These are phyloP conservation scores for Psix sp. DNA, from an alignment of 1,140 invertebrate species.

Conservation along the genomic window DNA sequence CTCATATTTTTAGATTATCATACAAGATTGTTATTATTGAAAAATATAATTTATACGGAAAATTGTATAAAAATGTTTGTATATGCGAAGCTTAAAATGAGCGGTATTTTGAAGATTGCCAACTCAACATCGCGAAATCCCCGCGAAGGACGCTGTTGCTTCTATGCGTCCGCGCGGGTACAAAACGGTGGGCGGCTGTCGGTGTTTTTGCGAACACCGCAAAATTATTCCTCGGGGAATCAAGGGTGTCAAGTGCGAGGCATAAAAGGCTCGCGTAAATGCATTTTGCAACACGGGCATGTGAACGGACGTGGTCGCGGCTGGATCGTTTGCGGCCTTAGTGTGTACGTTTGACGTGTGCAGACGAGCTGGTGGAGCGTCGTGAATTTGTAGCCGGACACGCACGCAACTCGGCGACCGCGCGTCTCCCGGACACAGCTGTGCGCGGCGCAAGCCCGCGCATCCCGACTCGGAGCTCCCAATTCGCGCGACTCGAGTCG, in stretches of 20 bases:
- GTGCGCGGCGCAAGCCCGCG: constrained; percentile 12
- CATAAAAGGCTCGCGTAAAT: constrained; percentile 51
- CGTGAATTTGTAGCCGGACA: constrained; percentile 10
- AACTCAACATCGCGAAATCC: too few species aligned
- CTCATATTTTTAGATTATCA: too few species aligned
- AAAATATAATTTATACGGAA: too few species aligned
- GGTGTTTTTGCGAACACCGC: constrained; percentile 21
- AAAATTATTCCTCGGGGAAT: constrained; percentile 23
- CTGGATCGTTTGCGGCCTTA: constrained; percentile 47
- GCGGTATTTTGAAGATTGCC: too few species aligned
- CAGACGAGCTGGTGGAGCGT: constrained; percentile 5
- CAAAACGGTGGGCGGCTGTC: background rate
- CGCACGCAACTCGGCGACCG: background rate
- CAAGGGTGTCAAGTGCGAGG: constrained; percentile 48
- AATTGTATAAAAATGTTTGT: too few species aligned
- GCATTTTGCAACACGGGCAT: constrained; percentile 54
- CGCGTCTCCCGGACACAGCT: constrained; percentile 36
- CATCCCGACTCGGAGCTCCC: background rate
- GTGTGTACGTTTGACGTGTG: constrained; percentile 40
- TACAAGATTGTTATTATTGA: too few species aligned
- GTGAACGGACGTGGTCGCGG: constrained; percentile 47
- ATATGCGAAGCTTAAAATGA: too few species aligned
- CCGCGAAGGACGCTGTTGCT: too few species aligned
- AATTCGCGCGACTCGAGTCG: background rate
- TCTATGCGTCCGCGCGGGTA: background rate